Percentiles rank a stretch among this genome's conserved stretches.
These are phyloP conservation scores for Lithosia quadra DNA, from an alignment of 2,888 invertebrate species.

Conservation along the genomic window DNA sequence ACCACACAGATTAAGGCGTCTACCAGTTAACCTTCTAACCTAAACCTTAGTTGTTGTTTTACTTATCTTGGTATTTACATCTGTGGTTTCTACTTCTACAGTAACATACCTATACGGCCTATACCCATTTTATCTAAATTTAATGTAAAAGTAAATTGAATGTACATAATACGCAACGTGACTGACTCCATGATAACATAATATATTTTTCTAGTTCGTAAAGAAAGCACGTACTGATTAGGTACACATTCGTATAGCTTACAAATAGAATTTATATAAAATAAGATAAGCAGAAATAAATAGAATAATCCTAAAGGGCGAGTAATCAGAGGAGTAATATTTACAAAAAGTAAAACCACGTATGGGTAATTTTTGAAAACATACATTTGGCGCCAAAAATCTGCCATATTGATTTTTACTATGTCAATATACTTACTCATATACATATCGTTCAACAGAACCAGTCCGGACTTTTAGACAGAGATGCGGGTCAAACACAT, in stretches of 20 bases:
- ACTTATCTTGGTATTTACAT: background rate
- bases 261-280: slow-evolving; percentile 2
- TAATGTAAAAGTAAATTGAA: background rate
- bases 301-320: slow-evolving; percentile 54
- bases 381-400: background rate
- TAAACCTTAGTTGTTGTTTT: too few species aligned
- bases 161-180: slow-evolving; percentile 4
- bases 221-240: slow-evolving; percentile 5
- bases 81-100: background rate
- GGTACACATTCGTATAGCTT: slow-evolving; percentile 1
- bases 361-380: background rate
- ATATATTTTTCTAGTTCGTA: background rate
- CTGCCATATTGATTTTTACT: background rate
- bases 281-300: slow-evolving; percentile 18
- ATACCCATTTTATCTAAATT: background rate
- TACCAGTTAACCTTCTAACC: background rate
- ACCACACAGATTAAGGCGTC: too few species aligned
- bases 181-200: background rate
- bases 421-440: too few species aligned
- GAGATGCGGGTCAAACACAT: background rate
- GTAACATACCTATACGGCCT: background rate
- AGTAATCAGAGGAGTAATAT: too few species aligned
- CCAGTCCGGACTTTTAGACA: background rate
- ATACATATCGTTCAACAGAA: background rate
- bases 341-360: too few species aligned